A percentile compares a stretch with the other conserved stretches of the same genome.
Conservation (phyloP, 2,797 vertebrate genomes). For the Hoplostethus atlanticus region DNA sequence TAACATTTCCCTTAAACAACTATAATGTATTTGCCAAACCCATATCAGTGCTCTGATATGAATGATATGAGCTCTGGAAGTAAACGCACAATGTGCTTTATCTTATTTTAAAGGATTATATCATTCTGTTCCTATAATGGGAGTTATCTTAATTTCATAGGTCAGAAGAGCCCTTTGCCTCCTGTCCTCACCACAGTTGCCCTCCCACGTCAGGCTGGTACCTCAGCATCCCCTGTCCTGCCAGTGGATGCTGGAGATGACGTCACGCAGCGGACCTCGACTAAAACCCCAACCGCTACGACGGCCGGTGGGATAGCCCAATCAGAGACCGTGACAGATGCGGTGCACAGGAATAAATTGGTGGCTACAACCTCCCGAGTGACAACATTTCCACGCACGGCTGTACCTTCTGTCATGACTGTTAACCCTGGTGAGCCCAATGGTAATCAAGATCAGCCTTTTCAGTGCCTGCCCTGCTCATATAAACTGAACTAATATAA, state of each 20-base stretch:
- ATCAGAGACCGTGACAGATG: slow-evolving; percentile 28
- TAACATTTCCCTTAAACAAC: too few relatives aligned
- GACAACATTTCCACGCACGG: slow-evolving; percentile 14
- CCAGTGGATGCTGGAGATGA: slow-evolving; percentile 37
- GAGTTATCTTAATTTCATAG: slow-evolving; percentile 51
- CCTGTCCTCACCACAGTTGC: slow-evolving; percentile 18
- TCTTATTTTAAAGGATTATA: background rate
- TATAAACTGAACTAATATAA: too few relatives aligned
- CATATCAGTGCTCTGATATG: too few relatives aligned
- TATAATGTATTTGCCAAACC: too few relatives aligned
- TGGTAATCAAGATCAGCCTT: slow-evolving; percentile 54
- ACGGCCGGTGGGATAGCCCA: background rate
- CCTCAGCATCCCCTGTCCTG: slow-evolving; percentile 32
- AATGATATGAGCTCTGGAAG: too few relatives aligned
- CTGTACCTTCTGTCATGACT: background rate
- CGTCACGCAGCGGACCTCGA: slow-evolving; percentile 18
- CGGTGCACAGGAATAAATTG: background rate
- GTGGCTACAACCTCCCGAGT: slow-evolving; percentile 2
- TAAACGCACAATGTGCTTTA: background rate
- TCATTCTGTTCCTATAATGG: slow-evolving; percentile 8
- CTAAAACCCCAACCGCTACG: slow-evolving; percentile 11
- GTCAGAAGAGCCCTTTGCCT: slow-evolving; percentile 52
- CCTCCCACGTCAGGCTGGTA: slow-evolving; percentile 28
- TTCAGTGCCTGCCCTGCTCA: background rate
- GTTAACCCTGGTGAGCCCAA: background rate